These are phyloP conservation scores for Unio pictorum DNA, from an alignment of 2,888 invertebrate species.

Conservation along the genomic window DNA sequence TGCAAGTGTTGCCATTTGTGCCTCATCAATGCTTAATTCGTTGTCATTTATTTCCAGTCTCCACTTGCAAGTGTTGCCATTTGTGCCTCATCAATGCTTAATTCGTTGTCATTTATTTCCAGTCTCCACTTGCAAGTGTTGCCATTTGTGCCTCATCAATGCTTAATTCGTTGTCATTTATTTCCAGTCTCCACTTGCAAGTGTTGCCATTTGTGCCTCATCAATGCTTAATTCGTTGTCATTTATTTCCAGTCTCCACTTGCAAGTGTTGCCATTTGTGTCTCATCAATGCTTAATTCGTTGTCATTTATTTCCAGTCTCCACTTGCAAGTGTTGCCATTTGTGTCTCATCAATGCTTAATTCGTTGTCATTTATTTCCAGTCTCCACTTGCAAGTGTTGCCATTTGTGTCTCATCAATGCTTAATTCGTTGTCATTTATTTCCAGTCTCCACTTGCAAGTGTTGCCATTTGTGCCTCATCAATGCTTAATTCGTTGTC, in stretches of 20 bases:
- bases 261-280: neutral
- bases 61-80: neutral
- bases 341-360: neutral
- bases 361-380: constrained; percentile 1
- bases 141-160: neutral
- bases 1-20: neutral
- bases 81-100: neutral
- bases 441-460: constrained; percentile 4
- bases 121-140: neutral
- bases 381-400: neutral
- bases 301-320: constrained; percentile 5
- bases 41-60: constrained; percentile 5
- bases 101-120: constrained; percentile 1
- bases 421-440: neutral
- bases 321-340: neutral
- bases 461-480: neutral
- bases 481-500: neutral
- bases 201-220: neutral
- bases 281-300: neutral
- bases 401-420: neutral
- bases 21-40: neutral
- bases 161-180: neutral
- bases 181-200: constrained; percentile 4
- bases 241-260: constrained; percentile 6
- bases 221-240: neutral